phyloP scores from a whole-genome alignment of 2,888 invertebrate species.

The Drosophila crucigera region DNA sequence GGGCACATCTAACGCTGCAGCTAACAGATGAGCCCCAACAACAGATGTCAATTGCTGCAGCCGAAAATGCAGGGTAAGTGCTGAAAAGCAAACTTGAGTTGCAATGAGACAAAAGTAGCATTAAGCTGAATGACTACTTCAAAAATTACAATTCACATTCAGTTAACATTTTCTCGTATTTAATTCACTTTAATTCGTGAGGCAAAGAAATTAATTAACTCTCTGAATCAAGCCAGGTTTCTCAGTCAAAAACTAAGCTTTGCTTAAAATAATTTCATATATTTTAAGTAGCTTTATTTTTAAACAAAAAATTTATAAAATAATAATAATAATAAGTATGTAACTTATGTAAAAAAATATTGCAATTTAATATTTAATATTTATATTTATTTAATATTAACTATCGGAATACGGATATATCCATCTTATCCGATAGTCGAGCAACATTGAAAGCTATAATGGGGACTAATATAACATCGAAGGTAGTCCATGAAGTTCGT shows the following conservation, averaged over 20 bases:
- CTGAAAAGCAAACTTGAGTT: background rate
- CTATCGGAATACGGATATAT: no score
- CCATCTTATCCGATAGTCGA: no score
- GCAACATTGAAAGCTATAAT: no score
- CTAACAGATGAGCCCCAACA: constrained; percentile 86
- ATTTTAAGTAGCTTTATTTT: background rate
- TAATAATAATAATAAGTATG: background rate
- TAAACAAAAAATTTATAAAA: no score
- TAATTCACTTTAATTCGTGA: background rate
- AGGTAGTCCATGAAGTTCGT: no score
- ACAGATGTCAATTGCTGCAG: constrained; percentile 86
- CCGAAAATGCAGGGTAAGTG: constrained; percentile 86
- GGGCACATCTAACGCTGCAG: constrained; percentile 85
- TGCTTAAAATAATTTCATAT: background rate
- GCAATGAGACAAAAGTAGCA: background rate
- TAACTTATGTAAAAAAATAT: rapidly evolving
- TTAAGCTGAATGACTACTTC: constrained; percentile 1
- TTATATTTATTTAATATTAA: no score
- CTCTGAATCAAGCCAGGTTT: background rate
- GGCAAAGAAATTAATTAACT: background rate
- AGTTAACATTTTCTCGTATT: background rate
- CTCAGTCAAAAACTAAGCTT: background rate
- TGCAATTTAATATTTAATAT: background rate
- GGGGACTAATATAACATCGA: no score
- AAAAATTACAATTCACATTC: background rate